A percentile compares a stretch with the other conserved stretches of the same genome.
Evolutionary conservation across 2,888 invertebrate genomes (phyloP).

Genomic region (Zaprionus bogoriensis): DNA sequence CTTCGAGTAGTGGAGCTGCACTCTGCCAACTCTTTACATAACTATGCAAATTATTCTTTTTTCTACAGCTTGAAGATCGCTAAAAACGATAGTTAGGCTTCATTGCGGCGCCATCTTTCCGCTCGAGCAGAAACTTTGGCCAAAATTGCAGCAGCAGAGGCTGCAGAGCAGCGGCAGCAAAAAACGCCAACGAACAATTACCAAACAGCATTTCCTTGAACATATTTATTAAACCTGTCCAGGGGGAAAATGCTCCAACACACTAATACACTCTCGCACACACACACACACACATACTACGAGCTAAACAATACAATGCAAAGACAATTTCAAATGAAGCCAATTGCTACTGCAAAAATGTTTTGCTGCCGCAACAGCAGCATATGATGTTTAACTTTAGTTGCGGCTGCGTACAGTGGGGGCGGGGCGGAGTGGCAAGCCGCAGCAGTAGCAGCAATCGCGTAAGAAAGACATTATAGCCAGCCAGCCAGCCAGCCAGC

Average conservation of each 20-base stretch:
- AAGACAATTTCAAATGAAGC: conserved; percentile 69
- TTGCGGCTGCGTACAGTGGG: conserved; percentile 3
- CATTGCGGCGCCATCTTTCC: conserved; percentile 76
- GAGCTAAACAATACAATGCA: conserved; percentile 37
- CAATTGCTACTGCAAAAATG: conserved; percentile 74
- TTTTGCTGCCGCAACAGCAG: conserved; percentile 72
- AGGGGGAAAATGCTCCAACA: conserved; percentile 65
- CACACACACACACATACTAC: conserved; percentile 18
- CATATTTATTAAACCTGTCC: conserved; percentile 82
- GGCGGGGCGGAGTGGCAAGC: neutral
- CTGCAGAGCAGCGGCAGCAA: conserved; percentile 10
- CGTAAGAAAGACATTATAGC: conserved; percentile 68
- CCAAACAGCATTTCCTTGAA: conserved; percentile 81
- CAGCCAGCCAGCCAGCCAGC: conserved; percentile 38
- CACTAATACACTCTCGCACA: conserved; percentile 17
- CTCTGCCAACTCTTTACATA: conserved; percentile 1
- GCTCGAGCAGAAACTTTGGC: conserved; percentile 48
- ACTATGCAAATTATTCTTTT: conserved; percentile 15
- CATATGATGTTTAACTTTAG: conserved; percentile 61
- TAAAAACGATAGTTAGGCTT: conserved; percentile 76
- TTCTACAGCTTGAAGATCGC: conserved; percentile 62
- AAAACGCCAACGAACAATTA: conserved; percentile 77
- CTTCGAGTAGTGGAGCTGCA: too few species aligned
- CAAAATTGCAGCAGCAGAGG: conserved; percentile 33
- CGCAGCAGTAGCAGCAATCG: conserved; percentile 37